These are phyloP conservation scores for Cardiocondyla obscurior DNA, from an alignment of 1,140 invertebrate species.

Conservation along the genomic window DNA sequence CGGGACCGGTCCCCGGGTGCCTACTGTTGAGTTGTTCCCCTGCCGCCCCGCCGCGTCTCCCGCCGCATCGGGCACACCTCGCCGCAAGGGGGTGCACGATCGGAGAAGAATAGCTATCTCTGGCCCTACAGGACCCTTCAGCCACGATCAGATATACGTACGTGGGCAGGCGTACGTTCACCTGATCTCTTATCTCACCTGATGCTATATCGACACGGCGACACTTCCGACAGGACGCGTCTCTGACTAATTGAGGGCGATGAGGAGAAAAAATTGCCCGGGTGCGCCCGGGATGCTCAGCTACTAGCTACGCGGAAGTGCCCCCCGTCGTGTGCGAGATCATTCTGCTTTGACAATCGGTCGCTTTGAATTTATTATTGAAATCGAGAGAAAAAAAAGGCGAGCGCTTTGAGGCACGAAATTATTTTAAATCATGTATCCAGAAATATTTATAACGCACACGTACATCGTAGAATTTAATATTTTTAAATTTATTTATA, in stretches of 20 bases:
- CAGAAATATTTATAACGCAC: not conserved
- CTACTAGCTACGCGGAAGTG: conserved; percentile 35
- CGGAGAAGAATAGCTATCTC: conserved; percentile 73
- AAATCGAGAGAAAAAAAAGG: not conserved
- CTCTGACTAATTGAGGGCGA: conserved; percentile 60
- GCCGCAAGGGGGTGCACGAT: conserved; percentile 74
- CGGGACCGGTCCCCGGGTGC: conserved; percentile 77
- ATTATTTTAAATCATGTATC: not conserved
- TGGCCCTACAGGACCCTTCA: conserved; percentile 68
- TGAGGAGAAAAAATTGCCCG: conserved; percentile 59
- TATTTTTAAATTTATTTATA: no score
- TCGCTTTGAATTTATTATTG: conserved; percentile 25
- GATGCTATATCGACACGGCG: conserved; percentile 41
- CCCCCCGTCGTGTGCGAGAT: not conserved
- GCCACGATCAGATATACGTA: conserved; percentile 66
- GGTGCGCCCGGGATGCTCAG: conserved; percentile 48
- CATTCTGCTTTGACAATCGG: not conserved
- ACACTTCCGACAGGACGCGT: conserved; percentile 61
- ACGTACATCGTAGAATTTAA: not conserved
- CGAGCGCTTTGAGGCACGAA: no score
- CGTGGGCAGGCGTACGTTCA: conserved; percentile 42
- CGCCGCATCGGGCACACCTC: conserved; percentile 14
- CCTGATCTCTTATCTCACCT: conserved; percentile 63
- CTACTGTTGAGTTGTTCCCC: conserved; percentile 79
- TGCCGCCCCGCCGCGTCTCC: conserved; percentile 8